Evolutionary conservation across 1,140 invertebrate species (phyloP).

Genomic region (Glossosoma conforme): DNA sequence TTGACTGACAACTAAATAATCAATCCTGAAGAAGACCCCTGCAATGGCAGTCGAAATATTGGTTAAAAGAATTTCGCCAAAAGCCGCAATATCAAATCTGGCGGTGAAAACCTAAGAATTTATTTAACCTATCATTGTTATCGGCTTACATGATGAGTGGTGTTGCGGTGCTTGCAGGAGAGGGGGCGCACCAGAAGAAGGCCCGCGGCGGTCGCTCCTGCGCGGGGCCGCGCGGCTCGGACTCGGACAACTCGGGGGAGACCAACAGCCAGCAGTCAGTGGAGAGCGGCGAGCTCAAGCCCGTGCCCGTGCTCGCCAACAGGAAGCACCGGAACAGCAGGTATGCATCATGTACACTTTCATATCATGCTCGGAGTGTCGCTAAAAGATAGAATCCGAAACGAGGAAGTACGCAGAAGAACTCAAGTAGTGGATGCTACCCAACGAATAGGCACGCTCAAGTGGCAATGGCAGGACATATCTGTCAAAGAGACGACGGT

Average conservation of each 20-base stretch:
- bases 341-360: neutral
- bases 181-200: constrained; percentile 18
- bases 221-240: constrained; percentile 33
- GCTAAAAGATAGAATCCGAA: too few species aligned
- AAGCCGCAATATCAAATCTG: too few species aligned
- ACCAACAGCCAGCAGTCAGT: constrained; percentile 56
- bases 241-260: constrained; percentile 57
- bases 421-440: too few species aligned
- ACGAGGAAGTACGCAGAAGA: too few species aligned
- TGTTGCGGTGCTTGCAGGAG: neutral
- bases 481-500: too few species aligned
- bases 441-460: too few species aligned
- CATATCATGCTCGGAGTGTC: neutral
- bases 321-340: constrained; percentile 25
- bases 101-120: too few species aligned
- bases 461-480: too few species aligned
- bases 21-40: too few species aligned
- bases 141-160: neutral
- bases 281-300: constrained; percentile 47
- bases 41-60: too few species aligned
- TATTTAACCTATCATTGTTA: neutral
- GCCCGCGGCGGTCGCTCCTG: constrained; percentile 15
- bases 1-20: too few species aligned
- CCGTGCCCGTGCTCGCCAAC: constrained; percentile 27
- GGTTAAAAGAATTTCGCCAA: too few species aligned